A percentile compares a stretch with the other conserved stretches of the same genome.
phyloP scores from a whole-genome alignment of 2,113 vertebrate species.

The Canis aureus region DNA sequence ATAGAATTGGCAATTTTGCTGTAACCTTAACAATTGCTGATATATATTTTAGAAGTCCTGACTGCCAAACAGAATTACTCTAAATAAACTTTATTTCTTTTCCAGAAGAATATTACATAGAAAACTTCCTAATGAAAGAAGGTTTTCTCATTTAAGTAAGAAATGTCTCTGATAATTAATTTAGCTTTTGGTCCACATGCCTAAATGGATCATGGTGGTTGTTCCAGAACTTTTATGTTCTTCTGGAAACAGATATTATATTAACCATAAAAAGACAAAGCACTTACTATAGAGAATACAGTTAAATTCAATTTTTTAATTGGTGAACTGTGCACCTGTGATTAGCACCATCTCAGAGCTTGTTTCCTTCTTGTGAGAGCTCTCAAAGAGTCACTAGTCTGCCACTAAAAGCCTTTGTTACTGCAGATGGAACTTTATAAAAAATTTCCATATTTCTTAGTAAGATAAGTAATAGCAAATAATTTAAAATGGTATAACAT shows the following conservation, averaged over 20 bases:
- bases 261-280: constrained; percentile 71
- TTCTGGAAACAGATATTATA: constrained; percentile 63
- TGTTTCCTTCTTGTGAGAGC: constrained; percentile 9
- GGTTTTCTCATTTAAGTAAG: constrained; percentile 73
- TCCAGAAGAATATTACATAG: constrained; percentile 65
- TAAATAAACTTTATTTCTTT: constrained; percentile 76
- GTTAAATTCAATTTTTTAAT: constrained; percentile 69
- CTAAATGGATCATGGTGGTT: constrained; percentile 66
- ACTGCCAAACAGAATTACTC: constrained; percentile 66
- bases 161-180: constrained; percentile 73
- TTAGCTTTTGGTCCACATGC: constrained; percentile 67
- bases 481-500: background rate
- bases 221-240: constrained; percentile 56
- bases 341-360: background rate
- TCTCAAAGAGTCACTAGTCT: background rate
- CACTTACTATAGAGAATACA: constrained; percentile 60
- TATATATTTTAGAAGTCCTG: constrained; percentile 63
- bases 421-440: constrained; percentile 20
- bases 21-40: constrained; percentile 62
- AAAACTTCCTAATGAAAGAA: constrained; percentile 7
- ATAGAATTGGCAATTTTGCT: constrained; percentile 62
- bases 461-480: constrained; percentile 32
- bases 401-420: background rate
- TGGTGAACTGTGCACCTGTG: constrained; percentile 27
- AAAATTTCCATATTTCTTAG: constrained; percentile 1